phyloP scores from a whole-genome alignment of 1,140 invertebrate genomes.

The Dreissena polymorpha region DNA sequence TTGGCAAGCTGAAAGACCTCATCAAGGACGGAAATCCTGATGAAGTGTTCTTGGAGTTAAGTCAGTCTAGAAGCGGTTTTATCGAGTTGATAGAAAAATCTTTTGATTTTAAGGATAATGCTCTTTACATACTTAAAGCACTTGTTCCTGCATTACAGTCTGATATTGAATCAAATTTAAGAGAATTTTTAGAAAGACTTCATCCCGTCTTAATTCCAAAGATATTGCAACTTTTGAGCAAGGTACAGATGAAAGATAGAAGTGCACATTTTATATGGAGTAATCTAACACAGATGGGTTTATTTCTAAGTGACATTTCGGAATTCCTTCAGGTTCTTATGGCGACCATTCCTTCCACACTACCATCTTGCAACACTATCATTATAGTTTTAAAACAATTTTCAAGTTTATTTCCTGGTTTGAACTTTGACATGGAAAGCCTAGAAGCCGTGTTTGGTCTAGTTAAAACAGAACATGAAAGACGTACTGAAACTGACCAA shows the following conservation, averaged over 20 bases:
- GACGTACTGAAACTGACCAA: not conserved
- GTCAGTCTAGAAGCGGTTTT: constrained; percentile 29
- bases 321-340: not conserved
- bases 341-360: not conserved
- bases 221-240: not conserved
- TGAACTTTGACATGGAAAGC: no score
- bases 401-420: no score
- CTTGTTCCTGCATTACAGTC: not conserved
- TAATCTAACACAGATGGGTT: not conserved
- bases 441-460: no score
- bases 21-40: constrained; percentile 6
- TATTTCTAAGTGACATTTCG: not conserved
- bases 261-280: not conserved
- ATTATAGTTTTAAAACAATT: not conserved
- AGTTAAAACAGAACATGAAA: no score
- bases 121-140: constrained; percentile 6
- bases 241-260: constrained; percentile 19
- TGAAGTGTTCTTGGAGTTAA: constrained; percentile 16
- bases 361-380: not conserved
- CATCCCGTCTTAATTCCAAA: not conserved
- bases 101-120: constrained; percentile 14
- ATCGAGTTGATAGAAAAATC: constrained; percentile 7
- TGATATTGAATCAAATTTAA: not conserved
- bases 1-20: constrained; percentile 3
- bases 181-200: constrained; percentile 2